These are phyloP conservation scores for Blastobasis lacticolella DNA, from an alignment of 2,888 invertebrate species.

Conservation along the genomic window DNA sequence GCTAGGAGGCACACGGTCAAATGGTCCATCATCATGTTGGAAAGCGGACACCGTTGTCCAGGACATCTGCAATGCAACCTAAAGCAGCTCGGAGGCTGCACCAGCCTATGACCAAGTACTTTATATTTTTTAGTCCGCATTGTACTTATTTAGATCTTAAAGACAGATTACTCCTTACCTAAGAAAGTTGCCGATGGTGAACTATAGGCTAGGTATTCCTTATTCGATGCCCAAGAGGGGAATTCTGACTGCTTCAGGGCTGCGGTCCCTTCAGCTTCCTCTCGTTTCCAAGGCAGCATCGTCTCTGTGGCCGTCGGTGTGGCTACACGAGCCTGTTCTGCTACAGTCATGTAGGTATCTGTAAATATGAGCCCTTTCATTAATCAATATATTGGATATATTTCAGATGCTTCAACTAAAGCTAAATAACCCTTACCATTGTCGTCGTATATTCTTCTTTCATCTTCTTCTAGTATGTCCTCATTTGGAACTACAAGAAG, in stretches of 20 bases:
- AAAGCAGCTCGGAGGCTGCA: no score
- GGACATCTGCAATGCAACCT: no score
- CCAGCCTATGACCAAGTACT: no score
- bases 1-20: no score
- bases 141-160: no score
- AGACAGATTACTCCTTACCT: slow-evolving; percentile 69
- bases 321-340: slow-evolving; percentile 83
- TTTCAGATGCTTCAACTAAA: not conserved
- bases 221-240: slow-evolving; percentile 96
- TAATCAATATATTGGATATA: not conserved
- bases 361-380: slow-evolving; percentile 1
- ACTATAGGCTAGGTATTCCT: slow-evolving; percentile 92
- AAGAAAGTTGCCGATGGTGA: slow-evolving; percentile 94
- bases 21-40: no score
- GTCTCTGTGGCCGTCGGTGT: slow-evolving; percentile 93
- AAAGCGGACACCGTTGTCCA: no score
- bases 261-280: slow-evolving; percentile 81
- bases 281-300: slow-evolving; percentile 94
- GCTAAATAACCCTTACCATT: slow-evolving; percentile 36
- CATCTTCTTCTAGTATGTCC: slow-evolving; percentile 69
- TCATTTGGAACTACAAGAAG: slow-evolving; percentile 59
- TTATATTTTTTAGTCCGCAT: no score
- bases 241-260: slow-evolving; percentile 89
- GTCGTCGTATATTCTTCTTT: slow-evolving; percentile 60
- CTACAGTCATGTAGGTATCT: slow-evolving; percentile 66